Evolutionary conservation across 1,140 invertebrate genomes (phyloP), one percentile per base, ranked within the genome.

Genomic region (Pogonognathellus flavescens): DNA sequence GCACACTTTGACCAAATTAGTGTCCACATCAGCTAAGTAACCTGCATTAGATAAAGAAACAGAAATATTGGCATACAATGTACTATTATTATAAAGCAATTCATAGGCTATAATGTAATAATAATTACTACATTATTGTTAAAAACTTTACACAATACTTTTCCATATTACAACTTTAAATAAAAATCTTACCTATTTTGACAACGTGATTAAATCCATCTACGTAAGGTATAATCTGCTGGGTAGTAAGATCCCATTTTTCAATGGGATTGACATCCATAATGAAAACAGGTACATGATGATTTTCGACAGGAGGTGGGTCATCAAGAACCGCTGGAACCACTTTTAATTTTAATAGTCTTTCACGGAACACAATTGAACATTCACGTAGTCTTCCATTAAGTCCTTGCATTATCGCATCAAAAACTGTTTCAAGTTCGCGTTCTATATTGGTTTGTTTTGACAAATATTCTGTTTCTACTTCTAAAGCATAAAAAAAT

Each of bases 181-280:
- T 70, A 70, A 16, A 70, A 20, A 16, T 5, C 72, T 86, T 86
- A 88, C 87, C 84, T 85, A 97, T 96, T 88, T 95, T 94, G 0
- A 95, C 93, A 53, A 98, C 93, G 91, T 98, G 97, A 91, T 98
- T 97, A 89, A 96, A 96, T 0, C 97, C 97, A 91, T 98, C 95
- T 18, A 98, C 96, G 89, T 95, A 96, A 0, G 96, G 95, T 16
- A 98, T 91, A 60, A 97, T 93, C 94, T 96, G 91, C 90, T 97
- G 95, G 7, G 97, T 98, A 6, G 97, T 98, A 25, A 98, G 93
- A 91, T 98, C 97, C 97, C 97, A 98, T 81, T 95, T 91, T 87
- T 91, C 92, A 89, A 92, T 93, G 83, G 90, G 90, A 90, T 92
- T 92, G 90, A 90, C 90, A 89, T 92, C 90, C 89, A 93, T 92